Evolutionary conservation across 2,888 invertebrate genomes (phyloP).

Genomic region (Fragum sueziense): DNA sequence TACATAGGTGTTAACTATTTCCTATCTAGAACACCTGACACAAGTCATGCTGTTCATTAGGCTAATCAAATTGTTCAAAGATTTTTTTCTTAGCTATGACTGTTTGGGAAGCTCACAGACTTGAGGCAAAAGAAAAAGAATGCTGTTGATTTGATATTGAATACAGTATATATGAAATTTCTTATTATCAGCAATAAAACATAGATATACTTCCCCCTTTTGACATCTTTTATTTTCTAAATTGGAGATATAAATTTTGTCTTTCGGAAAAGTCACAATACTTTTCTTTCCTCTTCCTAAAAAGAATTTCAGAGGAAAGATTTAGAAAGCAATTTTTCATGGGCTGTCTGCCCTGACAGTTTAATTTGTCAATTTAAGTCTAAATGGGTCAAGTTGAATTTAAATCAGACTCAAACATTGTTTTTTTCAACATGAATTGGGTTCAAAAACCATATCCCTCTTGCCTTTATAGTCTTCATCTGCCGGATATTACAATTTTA

Average conservation of each 20-base stretch:
- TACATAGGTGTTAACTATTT: not conserved
- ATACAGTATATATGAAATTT: too few species aligned
- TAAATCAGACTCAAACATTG: not conserved
- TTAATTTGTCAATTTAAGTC: not conserved
- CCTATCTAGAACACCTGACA: not conserved
- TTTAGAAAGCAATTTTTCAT: constrained; percentile 3
- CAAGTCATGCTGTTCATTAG: not conserved
- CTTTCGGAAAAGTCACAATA: too few species aligned
- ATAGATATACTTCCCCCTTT: too few species aligned
- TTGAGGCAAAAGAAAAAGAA: too few species aligned
- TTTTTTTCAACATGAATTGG: not conserved
- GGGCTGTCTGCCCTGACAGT: constrained; percentile 5
- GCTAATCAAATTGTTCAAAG: too few species aligned
- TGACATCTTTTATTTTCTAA: not conserved
- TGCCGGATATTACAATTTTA: too few species aligned
- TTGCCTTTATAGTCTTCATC: too few species aligned
- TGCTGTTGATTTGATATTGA: too few species aligned
- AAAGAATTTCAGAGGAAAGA: not conserved
- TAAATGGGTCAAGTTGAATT: constrained; percentile 1
- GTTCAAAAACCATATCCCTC: not conserved
- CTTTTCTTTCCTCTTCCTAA: not conserved
- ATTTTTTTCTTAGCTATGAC: too few species aligned
- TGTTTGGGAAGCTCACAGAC: too few species aligned
- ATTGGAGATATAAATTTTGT: not conserved
- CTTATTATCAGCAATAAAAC: too few species aligned